Evolutionary conservation across 2,888 invertebrate genomes (phyloP).

Genomic region (Xestia xanthographa): DNA sequence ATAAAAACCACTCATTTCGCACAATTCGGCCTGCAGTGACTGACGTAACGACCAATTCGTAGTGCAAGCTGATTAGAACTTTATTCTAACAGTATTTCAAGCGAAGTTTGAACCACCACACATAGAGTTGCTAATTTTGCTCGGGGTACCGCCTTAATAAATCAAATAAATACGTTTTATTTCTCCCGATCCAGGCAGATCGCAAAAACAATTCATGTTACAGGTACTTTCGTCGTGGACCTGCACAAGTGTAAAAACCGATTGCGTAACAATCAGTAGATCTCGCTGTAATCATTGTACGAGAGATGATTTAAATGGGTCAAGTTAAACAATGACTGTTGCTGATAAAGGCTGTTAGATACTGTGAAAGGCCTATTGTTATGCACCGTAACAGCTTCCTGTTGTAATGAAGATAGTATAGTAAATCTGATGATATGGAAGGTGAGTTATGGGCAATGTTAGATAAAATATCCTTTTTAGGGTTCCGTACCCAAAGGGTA

Average conservation of each 20-base stretch:
- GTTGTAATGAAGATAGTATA: background rate
- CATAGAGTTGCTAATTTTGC: no score
- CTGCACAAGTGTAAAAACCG: background rate
- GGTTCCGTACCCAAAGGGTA: no score
- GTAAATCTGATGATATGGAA: background rate
- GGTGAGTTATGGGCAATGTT: background rate
- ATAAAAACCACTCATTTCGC: no score
- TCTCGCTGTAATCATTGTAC: constrained; percentile 39
- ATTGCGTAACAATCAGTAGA: constrained; percentile 28
- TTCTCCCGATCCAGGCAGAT: background rate
- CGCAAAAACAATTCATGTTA: background rate
- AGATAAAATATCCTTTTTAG: no score
- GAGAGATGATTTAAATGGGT: constrained; percentile 65
- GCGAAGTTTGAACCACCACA: no score
- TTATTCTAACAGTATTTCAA: no score
- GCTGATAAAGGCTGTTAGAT: constrained; percentile 39
- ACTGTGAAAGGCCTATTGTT: constrained; percentile 16
- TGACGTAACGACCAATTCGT: no score
- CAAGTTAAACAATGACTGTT: constrained; percentile 59
- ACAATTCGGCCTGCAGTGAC: no score
- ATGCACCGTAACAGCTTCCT: constrained; percentile 21
- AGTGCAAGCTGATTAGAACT: no score
- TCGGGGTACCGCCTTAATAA: no score
- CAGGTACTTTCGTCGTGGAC: background rate
- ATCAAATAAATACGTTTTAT: background rate